Evolutionary conservation across 2,888 invertebrate genomes (phyloP).

Genomic region (Emmelina monodactyla): DNA sequence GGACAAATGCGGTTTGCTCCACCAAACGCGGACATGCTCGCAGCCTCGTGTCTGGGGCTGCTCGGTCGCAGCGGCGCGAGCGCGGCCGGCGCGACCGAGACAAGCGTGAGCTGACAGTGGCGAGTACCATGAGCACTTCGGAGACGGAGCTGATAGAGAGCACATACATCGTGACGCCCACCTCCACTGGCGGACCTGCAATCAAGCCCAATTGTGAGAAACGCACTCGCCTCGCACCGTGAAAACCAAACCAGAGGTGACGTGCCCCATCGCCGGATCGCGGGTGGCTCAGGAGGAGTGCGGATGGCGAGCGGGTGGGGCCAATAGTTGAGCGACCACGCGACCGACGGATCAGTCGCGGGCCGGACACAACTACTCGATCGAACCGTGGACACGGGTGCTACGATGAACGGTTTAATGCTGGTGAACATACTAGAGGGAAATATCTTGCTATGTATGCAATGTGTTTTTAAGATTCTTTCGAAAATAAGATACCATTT

Average conservation of each 20-base stretch:
- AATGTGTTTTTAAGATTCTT: constrained; percentile 52
- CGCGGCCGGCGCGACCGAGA: constrained; percentile 45
- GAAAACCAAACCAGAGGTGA: constrained; percentile 55
- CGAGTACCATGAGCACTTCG: constrained; percentile 96
- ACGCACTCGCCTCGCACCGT: constrained; percentile 40
- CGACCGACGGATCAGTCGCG: constrained; percentile 14
- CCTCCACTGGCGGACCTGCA: constrained; percentile 97
- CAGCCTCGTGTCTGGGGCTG: constrained; percentile 66
- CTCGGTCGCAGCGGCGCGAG: constrained; percentile 52
- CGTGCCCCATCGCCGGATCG: constrained; percentile 43
- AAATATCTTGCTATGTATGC: constrained; percentile 54
- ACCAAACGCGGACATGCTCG: constrained; percentile 63
- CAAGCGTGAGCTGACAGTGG: constrained; percentile 58
- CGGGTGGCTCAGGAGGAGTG: constrained; percentile 20
- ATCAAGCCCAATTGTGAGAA: constrained; percentile 63
- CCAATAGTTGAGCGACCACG: constrained; percentile 22
- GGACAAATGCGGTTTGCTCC: constrained; percentile 54
- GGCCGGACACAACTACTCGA: constrained; percentile 24
- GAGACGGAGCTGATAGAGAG: constrained; percentile 98
- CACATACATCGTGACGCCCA: constrained; percentile 98
- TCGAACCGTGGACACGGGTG: constrained; percentile 63
- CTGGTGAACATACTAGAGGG: constrained; percentile 57
- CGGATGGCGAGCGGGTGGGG: constrained; percentile 28
- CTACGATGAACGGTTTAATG: constrained; percentile 62
- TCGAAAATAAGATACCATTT: constrained; percentile 68